phyloP scores from a whole-genome alignment of 2,797 vertebrate species.

The Anisognathus igniventris region DNA sequence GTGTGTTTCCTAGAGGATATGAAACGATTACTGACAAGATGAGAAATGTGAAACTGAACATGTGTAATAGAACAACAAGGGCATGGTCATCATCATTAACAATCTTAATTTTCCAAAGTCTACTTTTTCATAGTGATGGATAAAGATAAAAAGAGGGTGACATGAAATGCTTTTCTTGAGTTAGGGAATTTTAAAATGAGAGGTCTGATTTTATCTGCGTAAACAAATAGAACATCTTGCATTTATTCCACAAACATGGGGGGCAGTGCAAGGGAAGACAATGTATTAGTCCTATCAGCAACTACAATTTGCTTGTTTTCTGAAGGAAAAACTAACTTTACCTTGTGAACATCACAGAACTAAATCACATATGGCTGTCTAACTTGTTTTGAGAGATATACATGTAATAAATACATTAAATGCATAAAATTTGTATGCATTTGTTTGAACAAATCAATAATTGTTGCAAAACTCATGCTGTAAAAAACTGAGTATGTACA shows the following conservation, averaged over 20 bases:
- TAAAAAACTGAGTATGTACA: neutral
- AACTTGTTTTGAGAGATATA: neutral
- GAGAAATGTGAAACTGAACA: conserved; percentile 9
- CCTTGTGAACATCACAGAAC: neutral
- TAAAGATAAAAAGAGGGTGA: neutral
- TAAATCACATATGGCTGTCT: neutral
- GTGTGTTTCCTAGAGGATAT: neutral
- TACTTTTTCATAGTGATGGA: neutral
- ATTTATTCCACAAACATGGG: neutral
- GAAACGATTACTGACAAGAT: conserved; percentile 3
- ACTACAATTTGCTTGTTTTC: neutral
- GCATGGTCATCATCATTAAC: neutral
- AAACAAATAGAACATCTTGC: neutral
- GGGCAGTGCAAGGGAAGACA: neutral
- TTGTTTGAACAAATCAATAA: neutral
- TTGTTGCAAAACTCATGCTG: neutral
- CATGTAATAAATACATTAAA: neutral
- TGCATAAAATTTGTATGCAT: neutral
- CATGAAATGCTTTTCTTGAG: neutral
- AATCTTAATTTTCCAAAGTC: neutral
- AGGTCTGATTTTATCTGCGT: neutral
- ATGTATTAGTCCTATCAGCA: neutral
- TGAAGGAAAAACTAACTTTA: neutral
- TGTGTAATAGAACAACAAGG: neutral
- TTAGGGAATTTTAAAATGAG: neutral